These are phyloP conservation scores for Grammomys surdaster DNA, from an alignment of 2,113 vertebrate species.

Conservation along the genomic window DNA sequence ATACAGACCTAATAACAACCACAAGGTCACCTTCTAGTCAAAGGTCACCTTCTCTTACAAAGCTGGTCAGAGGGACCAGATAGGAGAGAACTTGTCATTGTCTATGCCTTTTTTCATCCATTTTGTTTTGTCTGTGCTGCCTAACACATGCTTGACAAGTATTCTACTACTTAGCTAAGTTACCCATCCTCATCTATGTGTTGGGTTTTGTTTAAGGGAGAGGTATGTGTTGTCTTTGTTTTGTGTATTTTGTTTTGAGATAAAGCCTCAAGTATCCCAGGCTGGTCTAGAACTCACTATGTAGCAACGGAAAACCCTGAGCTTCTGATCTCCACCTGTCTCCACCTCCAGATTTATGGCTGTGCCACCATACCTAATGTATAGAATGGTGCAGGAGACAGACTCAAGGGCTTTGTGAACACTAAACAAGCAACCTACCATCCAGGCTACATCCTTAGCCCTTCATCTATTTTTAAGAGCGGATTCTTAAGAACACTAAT, in stretches of 20 bases:
- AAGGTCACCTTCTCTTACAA: neutral
- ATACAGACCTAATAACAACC: constrained; percentile 7
- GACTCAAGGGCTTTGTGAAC: neutral
- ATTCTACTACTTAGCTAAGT: neutral
- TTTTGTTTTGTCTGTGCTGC: neutral
- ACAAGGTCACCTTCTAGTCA: neutral
- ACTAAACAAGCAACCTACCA: neutral
- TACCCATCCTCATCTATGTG: neutral
- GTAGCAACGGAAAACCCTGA: neutral
- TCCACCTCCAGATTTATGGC: neutral
- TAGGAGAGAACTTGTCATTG: neutral
- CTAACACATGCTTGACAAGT: neutral
- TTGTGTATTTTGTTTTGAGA: neutral
- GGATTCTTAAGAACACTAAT: neutral
- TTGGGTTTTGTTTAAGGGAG: neutral
- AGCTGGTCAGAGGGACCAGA: neutral
- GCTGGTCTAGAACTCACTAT: neutral
- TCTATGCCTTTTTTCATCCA: neutral
- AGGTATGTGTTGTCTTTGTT: no score
- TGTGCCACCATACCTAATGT: no score
- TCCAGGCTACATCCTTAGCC: neutral
- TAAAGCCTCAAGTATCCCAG: neutral
- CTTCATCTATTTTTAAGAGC: neutral
- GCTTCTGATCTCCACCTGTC: neutral
- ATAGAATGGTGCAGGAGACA: neutral